Percentiles rank a stretch among this genome's conserved stretches.
phyloP scores from a whole-genome alignment of 2,797 vertebrate genomes.

The Hozukius guyotensis region DNA sequence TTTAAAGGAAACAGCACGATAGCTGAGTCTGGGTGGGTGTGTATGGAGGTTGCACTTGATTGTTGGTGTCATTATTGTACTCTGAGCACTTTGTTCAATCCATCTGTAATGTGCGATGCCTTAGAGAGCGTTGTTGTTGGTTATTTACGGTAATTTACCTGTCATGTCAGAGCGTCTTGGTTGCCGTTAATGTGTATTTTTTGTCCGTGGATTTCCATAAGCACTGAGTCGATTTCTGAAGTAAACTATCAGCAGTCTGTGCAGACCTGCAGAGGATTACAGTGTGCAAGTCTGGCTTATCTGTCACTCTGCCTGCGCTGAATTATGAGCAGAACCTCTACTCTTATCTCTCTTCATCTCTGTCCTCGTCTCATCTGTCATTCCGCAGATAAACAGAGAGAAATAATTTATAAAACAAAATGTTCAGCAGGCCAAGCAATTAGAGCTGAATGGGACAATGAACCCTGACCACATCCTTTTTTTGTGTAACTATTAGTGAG shows the following conservation, averaged over 20 bases:
- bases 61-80: conserved; percentile 23
- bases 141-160: conserved; percentile 27
- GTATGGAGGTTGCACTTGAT: conserved; percentile 19
- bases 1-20: conserved; percentile 3
- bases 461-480: not conserved
- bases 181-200: conserved; percentile 2
- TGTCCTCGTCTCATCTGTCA: conserved; percentile 19
- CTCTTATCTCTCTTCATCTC: conserved; percentile 20
- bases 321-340: conserved; percentile 39
- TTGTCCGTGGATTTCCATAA: not conserved
- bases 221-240: not conserved
- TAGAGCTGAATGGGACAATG: not conserved
- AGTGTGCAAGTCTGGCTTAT: conserved; percentile 14
- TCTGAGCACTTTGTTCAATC: conserved; percentile 30
- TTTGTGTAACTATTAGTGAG: not conserved
- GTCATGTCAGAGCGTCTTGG: conserved; percentile 11
- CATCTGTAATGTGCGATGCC: conserved; percentile 1
- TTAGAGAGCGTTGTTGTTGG: not conserved
- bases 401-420: conserved; percentile 12
- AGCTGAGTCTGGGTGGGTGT: conserved; percentile 10
- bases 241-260: not conserved
- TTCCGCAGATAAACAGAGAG: conserved; percentile 18
- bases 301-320: conserved; percentile 3
- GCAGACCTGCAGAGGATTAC: conserved; percentile 24
- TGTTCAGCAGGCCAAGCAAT: conserved; percentile 13